Percentiles rank a stretch among this genome's conserved stretches.
Evolutionary conservation across 1,140 invertebrate species (phyloP).

Genomic region (Penaeus japonicus): DNA sequence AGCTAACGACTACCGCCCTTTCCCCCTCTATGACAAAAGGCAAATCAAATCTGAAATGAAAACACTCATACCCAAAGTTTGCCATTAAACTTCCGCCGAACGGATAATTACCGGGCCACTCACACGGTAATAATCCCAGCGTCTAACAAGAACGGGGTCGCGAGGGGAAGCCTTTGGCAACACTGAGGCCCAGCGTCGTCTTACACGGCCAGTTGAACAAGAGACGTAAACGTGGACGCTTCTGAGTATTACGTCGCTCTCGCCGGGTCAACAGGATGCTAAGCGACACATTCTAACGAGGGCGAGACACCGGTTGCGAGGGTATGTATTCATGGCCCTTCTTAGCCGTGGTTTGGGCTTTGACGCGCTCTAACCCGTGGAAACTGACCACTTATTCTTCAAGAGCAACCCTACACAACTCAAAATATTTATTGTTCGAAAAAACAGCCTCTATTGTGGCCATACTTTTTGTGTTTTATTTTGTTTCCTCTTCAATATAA

Average conservation of each 20-base stretch:
- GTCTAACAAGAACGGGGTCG: neutral
- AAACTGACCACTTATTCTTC: slow-evolving; percentile 36
- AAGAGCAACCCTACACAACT: slow-evolving; percentile 6
- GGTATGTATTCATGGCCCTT: neutral
- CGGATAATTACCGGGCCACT: no score
- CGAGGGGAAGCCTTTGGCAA: neutral
- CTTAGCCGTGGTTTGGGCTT: no score
- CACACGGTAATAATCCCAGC: neutral
- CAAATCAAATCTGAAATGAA: neutral
- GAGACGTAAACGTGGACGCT: slow-evolving; percentile 38
- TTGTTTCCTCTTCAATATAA: neutral
- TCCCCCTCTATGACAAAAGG: neutral
- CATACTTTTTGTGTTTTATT: neutral
- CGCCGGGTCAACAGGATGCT: slow-evolving; percentile 7
- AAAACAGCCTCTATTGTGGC: slow-evolving; percentile 18
- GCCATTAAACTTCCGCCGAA: no score
- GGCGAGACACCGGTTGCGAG: neutral
- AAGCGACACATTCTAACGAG: slow-evolving; percentile 19
- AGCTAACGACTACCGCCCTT: neutral
- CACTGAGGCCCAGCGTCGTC: neutral
- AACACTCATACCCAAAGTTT: no score
- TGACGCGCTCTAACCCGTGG: neutral
- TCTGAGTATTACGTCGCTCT: neutral
- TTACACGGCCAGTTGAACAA: slow-evolving; percentile 44
- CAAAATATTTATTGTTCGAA: slow-evolving; percentile 40